These are phyloP conservation scores for Nyctibius bracteatus DNA, from an alignment of 2,113 vertebrate genomes.

Conservation along the genomic window DNA sequence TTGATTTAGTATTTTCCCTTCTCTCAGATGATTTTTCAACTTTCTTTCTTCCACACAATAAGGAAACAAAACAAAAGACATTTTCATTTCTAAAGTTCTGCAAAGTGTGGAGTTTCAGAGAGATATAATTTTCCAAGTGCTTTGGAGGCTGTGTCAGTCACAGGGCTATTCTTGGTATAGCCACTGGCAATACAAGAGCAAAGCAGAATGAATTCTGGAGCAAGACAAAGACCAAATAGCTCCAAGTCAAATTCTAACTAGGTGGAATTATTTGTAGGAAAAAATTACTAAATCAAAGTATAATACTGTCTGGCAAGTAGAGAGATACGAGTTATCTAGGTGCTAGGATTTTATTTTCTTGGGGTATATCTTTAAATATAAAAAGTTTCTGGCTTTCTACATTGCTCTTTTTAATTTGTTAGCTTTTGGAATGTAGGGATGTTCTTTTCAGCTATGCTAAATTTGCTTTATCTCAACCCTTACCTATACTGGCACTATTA, in stretches of 20 bases:
- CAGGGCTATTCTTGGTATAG: background rate
- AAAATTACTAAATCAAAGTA: background rate
- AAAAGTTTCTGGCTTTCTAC: background rate
- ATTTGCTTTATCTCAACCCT: background rate
- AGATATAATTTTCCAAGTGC: background rate
- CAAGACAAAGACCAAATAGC: background rate
- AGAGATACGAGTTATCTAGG: background rate
- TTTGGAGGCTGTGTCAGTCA: background rate
- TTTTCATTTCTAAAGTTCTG: background rate
- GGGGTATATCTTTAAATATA: background rate
- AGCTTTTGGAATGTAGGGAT: background rate
- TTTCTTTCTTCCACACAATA: background rate
- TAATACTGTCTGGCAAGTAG: background rate
- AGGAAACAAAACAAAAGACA: background rate
- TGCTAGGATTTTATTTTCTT: background rate
- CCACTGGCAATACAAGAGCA: background rate
- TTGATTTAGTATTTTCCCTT: background rate
- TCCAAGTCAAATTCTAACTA: background rate
- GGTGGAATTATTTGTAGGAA: background rate
- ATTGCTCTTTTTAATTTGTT: background rate
- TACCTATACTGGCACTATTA: background rate
- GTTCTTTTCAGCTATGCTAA: background rate
- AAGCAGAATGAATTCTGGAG: constrained; percentile 2
- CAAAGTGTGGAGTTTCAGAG: background rate
- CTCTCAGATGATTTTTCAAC: background rate